phyloP scores from a whole-genome alignment of 1,140 invertebrate species.

The Hyposmocoma kahamanoa region DNA sequence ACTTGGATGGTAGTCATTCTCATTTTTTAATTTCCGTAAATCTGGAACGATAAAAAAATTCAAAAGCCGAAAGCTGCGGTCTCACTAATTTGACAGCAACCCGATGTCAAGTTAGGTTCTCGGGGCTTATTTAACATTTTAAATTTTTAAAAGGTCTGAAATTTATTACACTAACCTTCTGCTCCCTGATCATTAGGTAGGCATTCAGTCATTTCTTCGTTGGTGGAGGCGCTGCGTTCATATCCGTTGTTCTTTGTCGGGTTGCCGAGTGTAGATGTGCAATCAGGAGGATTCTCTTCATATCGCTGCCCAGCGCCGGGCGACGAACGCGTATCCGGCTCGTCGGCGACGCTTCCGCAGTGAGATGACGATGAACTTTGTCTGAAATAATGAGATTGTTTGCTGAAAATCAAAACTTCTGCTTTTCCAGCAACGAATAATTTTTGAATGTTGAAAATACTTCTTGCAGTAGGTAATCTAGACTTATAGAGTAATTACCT shows the following conservation, averaged over 20 bases:
- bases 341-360: constrained; percentile 66
- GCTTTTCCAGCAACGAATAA: too few species aligned
- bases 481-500: constrained; percentile 32
- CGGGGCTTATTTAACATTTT: too few species aligned
- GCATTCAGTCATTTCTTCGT: constrained; percentile 63
- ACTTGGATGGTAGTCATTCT: constrained; percentile 71
- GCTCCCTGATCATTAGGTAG: constrained; percentile 65
- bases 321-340: constrained; percentile 69
- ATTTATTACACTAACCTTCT: constrained; percentile 67
- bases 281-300: constrained; percentile 53
- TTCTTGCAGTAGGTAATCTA: too few species aligned
- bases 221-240: constrained; percentile 49
- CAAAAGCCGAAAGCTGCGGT: neutral
- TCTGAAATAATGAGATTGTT: constrained; percentile 33
- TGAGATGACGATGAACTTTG: constrained; percentile 69
- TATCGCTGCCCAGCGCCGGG: constrained; percentile 56
- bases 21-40: constrained; percentile 76
- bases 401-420: too few species aligned
- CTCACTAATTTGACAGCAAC: neutral
- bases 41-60: too few species aligned
- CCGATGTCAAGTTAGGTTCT: too few species aligned
- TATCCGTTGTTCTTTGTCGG: constrained; percentile 66
- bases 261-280: constrained; percentile 51
- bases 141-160: too few species aligned
- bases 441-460: too few species aligned